A percentile compares a stretch with the other conserved stretches of the same genome.
These are phyloP conservation scores for Harpalus rufipes DNA, from an alignment of 2,888 invertebrate species.

Conservation along the genomic window DNA sequence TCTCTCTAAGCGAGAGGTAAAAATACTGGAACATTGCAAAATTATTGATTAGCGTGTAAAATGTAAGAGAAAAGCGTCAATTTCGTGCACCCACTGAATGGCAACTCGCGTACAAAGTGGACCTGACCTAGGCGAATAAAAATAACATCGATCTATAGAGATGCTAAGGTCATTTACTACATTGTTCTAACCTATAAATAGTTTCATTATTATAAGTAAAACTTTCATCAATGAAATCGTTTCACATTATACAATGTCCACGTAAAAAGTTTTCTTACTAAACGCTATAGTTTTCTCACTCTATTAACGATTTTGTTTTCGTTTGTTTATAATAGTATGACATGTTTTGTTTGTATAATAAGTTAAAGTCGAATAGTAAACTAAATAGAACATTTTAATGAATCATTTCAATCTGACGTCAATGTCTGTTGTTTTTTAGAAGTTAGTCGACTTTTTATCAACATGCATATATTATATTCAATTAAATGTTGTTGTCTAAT, in stretches of 20 bases:
- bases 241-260: neutral
- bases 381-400: neutral
- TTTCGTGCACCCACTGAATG: neutral
- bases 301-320: neutral
- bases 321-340: constrained; percentile 12
- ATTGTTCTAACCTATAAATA: constrained; percentile 12
- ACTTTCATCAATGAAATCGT: constrained; percentile 27
- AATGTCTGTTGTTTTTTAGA: neutral
- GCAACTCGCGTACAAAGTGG: constrained; percentile 19
- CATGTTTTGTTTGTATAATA: neutral
- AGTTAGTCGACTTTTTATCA: neutral
- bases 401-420: neutral
- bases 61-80: neutral
- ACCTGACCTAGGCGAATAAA: constrained; percentile 48
- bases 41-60: constrained; percentile 12
- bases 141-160: constrained; percentile 51
- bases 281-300: neutral
- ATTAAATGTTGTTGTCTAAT: neutral
- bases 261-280: neutral
- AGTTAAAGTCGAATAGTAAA: neutral
- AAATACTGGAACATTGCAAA: neutral
- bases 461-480: no score
- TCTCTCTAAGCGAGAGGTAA: no score
- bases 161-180: constrained; percentile 28
- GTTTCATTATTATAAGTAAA: neutral